These are phyloP conservation scores for Lepilemur septentrionalis DNA, from an alignment of 2,797 vertebrate species.

Conservation along the genomic window DNA sequence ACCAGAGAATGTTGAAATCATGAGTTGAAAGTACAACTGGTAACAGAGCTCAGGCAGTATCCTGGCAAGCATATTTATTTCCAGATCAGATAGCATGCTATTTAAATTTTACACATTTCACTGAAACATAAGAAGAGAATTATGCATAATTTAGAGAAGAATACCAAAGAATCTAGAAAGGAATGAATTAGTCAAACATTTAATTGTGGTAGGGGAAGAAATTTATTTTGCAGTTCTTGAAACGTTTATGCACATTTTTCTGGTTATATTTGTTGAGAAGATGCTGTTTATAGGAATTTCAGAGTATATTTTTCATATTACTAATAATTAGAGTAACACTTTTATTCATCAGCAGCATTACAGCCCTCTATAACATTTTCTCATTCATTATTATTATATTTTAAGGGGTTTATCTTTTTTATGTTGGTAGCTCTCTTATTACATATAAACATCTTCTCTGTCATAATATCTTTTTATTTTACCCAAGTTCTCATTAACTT, in stretches of 20 bases:
- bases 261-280: not conserved
- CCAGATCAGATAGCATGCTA: not conserved
- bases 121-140: constrained; percentile 10
- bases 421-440: not conserved
- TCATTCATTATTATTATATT: not conserved
- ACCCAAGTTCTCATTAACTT: not conserved
- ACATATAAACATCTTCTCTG: not conserved
- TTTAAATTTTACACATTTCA: constrained; percentile 10
- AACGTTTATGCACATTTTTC: not conserved
- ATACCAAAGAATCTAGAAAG: not conserved
- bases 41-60: not conserved
- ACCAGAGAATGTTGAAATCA: not conserved
- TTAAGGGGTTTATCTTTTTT: not conserved
- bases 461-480: not conserved
- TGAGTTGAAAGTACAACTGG: not conserved
- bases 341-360: not conserved
- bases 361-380: not conserved
- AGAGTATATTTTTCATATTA: not conserved
- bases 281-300: not conserved
- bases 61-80: constrained; percentile 26
- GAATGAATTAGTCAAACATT: constrained; percentile 21
- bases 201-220: not conserved
- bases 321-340: not conserved
- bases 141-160: not conserved
- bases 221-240: not conserved